Percentiles rank a stretch among this genome's conserved stretches.
Evolutionary conservation across 1,140 invertebrate genomes (phyloP).

Genomic region (Protaetia brevitarsis): DNA sequence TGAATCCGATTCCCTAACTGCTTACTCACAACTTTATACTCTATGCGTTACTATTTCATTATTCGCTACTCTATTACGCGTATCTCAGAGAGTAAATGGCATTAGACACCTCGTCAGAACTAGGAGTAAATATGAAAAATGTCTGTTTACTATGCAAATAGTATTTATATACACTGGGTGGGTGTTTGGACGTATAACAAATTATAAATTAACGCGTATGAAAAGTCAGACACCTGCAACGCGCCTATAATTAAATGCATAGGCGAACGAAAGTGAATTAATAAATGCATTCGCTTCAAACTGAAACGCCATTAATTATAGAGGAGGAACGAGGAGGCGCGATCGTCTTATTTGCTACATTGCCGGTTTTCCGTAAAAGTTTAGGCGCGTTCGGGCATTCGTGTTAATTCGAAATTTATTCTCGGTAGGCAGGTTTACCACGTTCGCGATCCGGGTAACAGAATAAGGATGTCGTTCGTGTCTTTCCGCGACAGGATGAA

Average conservation of each 20-base stretch:
- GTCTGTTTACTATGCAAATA: conserved; percentile 3
- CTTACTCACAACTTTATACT: too few species aligned
- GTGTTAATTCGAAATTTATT: too few species aligned
- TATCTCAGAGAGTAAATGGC: too few species aligned
- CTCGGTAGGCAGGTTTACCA: too few species aligned
- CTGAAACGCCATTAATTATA: not conserved
- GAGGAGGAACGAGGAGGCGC: not conserved
- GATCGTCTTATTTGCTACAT: not conserved
- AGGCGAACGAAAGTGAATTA: conserved; percentile 11
- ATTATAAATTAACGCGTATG: conserved; percentile 1
- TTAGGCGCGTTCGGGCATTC: not conserved
- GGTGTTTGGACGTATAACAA: not conserved
- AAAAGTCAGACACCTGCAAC: conserved; percentile 4
- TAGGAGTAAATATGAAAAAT: too few species aligned
- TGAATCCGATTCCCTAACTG: too few species aligned
- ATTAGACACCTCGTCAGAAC: too few species aligned
- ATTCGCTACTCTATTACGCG: too few species aligned
- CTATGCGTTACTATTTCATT: too few species aligned
- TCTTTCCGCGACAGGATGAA: too few species aligned
- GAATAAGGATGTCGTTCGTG: too few species aligned
- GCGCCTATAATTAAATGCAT: not conserved
- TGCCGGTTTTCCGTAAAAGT: not conserved
- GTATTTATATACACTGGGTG: not conserved
- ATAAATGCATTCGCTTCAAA: not conserved
- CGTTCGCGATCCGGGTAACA: too few species aligned